Conservation (phyloP, 2,113 vertebrate genomes). For the Archocentrus centrarchus region DNA sequence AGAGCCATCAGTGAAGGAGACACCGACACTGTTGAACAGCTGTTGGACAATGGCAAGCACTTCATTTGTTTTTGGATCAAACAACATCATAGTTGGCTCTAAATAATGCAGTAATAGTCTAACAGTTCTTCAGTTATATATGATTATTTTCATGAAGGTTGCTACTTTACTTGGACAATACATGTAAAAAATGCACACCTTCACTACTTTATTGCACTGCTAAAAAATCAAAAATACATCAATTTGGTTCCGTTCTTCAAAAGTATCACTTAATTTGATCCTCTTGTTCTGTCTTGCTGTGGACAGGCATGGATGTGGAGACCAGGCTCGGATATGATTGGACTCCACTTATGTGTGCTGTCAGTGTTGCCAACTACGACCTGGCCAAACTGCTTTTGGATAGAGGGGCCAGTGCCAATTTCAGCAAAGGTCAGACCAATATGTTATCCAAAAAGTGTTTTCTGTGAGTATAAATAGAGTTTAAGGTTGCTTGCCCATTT, state of each 20-base stretch:
- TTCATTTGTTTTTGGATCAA: not conserved
- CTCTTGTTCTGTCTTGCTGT: conserved; percentile 15
- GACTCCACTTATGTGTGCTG: conserved; percentile 94
- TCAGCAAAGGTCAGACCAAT: conserved; percentile 86
- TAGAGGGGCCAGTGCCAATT: conserved; percentile 90
- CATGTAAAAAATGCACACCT: no score
- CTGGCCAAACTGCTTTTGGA: conserved; percentile 88
- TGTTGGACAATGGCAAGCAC: conserved; percentile 82
- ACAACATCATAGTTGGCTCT: not conserved
- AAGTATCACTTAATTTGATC: not conserved
- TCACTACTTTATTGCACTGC: no score
- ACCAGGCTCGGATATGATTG: conserved; percentile 86
- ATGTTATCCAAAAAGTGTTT: not conserved
- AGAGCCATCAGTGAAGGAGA: conserved; percentile 85
- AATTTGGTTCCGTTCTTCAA: not conserved
- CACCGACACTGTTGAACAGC: conserved; percentile 79
- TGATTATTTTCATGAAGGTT: not conserved
- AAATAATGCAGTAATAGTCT: not conserved
- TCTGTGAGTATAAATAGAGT: no score
- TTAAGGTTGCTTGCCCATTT: no score
- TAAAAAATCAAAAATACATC: no score
- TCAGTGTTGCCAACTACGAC: conserved; percentile 83
- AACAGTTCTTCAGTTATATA: not conserved
- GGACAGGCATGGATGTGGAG: conserved; percentile 87
- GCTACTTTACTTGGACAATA: not conserved